Conservation (phyloP, 2,888 invertebrate species). For the Morpho helenor region DNA sequence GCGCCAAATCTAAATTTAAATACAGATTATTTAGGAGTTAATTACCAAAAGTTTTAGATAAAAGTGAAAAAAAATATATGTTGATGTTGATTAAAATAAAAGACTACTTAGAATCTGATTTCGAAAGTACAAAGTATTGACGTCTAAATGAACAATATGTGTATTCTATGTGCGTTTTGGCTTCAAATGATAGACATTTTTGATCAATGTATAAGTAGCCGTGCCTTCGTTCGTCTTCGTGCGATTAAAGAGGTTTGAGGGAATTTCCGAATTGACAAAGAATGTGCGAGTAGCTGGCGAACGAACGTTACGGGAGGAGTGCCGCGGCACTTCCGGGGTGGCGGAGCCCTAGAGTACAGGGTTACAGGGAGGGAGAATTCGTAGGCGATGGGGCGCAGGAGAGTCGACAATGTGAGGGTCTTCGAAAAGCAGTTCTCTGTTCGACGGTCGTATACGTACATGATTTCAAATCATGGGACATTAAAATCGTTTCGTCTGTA, state of each 20-base stretch:
- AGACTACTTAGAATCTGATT: constrained; percentile 78
- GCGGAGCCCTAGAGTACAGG: constrained; percentile 58
- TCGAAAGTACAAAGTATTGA: constrained; percentile 73
- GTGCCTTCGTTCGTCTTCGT: constrained; percentile 76
- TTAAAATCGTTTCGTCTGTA: constrained; percentile 70
- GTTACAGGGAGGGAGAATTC: constrained; percentile 50
- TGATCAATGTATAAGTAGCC: constrained; percentile 70
- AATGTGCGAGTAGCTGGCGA: constrained; percentile 33
- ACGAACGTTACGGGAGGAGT: constrained; percentile 24
- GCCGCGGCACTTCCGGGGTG: constrained; percentile 33
- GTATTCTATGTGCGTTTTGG: constrained; percentile 73
- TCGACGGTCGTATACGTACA: constrained; percentile 77
- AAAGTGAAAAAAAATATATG: constrained; percentile 40
- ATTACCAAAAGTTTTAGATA: constrained; percentile 52
- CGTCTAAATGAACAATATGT: constrained; percentile 67
- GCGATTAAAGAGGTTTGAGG: constrained; percentile 42
- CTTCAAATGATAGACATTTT: constrained; percentile 53
- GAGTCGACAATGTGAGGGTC: constrained; percentile 54
- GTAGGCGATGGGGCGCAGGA: constrained; percentile 47
- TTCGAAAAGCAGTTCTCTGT: constrained; percentile 60
- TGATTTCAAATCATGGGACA: constrained; percentile 73
- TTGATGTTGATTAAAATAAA: constrained; percentile 72
- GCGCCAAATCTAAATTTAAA: constrained; percentile 75
- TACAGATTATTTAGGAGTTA: constrained; percentile 75
- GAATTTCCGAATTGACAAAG: constrained; percentile 33